phyloP scores from a whole-genome alignment of 1,140 invertebrate genomes.

The Drosophila watanabei region DNA sequence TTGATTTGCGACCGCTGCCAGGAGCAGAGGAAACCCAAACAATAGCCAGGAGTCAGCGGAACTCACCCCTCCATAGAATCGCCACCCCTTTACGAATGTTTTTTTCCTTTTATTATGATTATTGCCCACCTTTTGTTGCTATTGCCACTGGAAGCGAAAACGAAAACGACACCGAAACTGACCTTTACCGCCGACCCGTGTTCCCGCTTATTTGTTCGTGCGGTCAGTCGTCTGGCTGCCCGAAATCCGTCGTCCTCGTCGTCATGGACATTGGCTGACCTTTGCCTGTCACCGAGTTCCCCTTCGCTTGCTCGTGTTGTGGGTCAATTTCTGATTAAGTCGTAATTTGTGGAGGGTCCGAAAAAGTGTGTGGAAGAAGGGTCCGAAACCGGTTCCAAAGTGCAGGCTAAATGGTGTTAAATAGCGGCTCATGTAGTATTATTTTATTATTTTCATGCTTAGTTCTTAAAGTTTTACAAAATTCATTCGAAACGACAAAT shows the following conservation, averaged over 20 bases:
- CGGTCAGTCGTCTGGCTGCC: conserved; percentile 63
- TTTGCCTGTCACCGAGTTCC: conserved; percentile 61
- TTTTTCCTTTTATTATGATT: conserved; percentile 49
- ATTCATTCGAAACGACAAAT: conserved; percentile 1
- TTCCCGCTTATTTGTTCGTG: conserved; percentile 74
- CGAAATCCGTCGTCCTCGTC: conserved; percentile 41
- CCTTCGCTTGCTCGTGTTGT: conserved; percentile 53
- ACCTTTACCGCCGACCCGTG: conserved; percentile 70
- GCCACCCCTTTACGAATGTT: conserved; percentile 58
- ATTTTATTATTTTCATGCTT: neutral
- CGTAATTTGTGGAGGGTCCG: conserved; percentile 76
- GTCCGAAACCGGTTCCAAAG: conserved; percentile 22
- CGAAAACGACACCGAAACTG: conserved; percentile 60
- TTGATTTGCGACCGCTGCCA: conserved; percentile 71
- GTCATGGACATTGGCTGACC: conserved; percentile 80
- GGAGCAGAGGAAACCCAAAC: conserved; percentile 36
- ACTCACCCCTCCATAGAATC: conserved; percentile 42
- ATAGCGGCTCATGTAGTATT: conserved; percentile 17
- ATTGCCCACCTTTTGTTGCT: conserved; percentile 45
- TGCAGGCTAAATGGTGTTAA: conserved; percentile 33
- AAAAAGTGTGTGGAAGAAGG: conserved; percentile 52
- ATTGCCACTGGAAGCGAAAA: conserved; percentile 38
- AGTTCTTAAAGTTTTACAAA: neutral
- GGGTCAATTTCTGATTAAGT: conserved; percentile 81
- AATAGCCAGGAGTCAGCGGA: conserved; percentile 46